phyloP scores from a whole-genome alignment of 2,888 invertebrate species.

The Acanthopleura granulata region DNA sequence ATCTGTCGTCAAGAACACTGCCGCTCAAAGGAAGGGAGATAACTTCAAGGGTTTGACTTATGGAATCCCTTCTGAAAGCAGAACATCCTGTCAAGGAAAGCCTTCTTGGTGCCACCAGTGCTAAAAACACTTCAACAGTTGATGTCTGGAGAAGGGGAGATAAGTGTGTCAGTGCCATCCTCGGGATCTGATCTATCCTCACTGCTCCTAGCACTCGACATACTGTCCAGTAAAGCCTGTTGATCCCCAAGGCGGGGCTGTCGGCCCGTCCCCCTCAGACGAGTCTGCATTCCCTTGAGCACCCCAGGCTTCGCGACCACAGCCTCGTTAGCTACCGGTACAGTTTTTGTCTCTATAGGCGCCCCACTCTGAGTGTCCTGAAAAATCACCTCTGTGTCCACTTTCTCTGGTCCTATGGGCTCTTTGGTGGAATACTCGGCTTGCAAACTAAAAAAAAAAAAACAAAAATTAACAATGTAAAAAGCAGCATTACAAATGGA shows the following conservation, averaged over 20 bases:
- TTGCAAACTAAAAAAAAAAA: background rate
- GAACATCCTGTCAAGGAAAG: too few relatives aligned
- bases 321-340: background rate
- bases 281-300: background rate
- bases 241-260: background rate
- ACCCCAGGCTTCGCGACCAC: background rate
- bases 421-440: background rate
- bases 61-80: too few relatives aligned
- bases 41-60: too few relatives aligned
- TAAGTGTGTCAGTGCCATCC: too few relatives aligned
- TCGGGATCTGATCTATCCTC: background rate
- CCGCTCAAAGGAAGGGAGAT: too few relatives aligned
- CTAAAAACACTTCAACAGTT: too few relatives aligned
- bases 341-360: background rate
- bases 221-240: conserved; percentile 1
- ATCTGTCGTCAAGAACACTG: too few relatives aligned
- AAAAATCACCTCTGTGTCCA: background rate
- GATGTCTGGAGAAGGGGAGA: too few relatives aligned
- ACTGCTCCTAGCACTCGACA: background rate
- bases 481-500: background rate
- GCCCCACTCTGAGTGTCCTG: background rate
- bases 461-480: background rate
- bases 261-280: background rate
- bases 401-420: background rate
- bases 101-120: too few relatives aligned